Base-by-base conservation (phyloP, 1,140 invertebrate species). In the Periplaneta americana region DNA sequence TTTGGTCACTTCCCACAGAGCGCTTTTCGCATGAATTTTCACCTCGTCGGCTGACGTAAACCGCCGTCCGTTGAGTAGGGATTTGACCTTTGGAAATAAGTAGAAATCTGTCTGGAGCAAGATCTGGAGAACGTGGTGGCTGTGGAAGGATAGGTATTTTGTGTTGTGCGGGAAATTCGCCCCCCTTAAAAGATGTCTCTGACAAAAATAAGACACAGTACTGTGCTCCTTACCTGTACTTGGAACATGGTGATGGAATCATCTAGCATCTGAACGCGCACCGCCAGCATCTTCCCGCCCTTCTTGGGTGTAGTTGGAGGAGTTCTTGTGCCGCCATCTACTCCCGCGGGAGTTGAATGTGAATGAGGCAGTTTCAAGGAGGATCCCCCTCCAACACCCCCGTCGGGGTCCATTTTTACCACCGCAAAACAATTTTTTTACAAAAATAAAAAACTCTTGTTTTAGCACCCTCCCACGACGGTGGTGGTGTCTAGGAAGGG, bases 181-280 rank as follows among this genome's bases (percentile, higher is more conserved):
- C n/a, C n/a, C n/a, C n/a, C n/a, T n/a, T n/a, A n/a, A n/a, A n/a
- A n/a, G n/a, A n/a, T n/a, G n/a, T n/a, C n/a, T n/a, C n/a, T n/a
- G n/a, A n/a, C n/a, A n/a, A n/a, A n/a, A n/a, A n/a, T n/a, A n/a
- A n/a, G n/a, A n/a, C n/a, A n/a, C n/a, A n/a, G 39, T 57, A 57
- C 11, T 18, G 48, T 1, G 17, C 4, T 11, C 84, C 88, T 90
- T 87, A 96, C 95, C 94, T 96, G 95, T 83, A 97, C 94, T 93
- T 96, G 96, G 89, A 97, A 97, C 90, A 96, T 95, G 81, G 95
- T 96, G 86, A 96, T 91, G 34, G 93, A 93, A 88, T 96, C 96
- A 85, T 97, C 95, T 81, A 97, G 90, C 95, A 96, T 97, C 88
- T 96, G 95, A 66, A 97, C 94, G 84, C 95, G 90, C 75, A 97